Base-by-base conservation (phyloP, 2,888 invertebrate genomes). In the Augiades crinisus region DNA sequence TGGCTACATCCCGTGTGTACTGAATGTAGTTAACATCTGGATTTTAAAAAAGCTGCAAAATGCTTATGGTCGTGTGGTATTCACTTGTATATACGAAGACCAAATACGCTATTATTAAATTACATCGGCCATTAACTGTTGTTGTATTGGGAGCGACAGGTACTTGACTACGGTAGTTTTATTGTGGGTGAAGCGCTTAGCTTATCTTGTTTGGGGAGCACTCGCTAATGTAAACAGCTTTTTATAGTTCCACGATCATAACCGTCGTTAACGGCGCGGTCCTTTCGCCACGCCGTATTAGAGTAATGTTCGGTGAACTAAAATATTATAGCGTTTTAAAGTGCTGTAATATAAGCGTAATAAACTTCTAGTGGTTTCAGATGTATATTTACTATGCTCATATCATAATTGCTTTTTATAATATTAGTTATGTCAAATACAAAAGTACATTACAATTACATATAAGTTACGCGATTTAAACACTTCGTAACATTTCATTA, bases 161-260 rank as follows among this genome's bases (percentile, higher is more conserved):
- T 47, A 47, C 37, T 47, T 14, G 30, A 38, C 17, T 16, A 19
- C 34, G 24, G 34, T 24, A 17, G 19, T 38, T 22, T 22, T 38
- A 38, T 38, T 38, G 21, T n/a, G 19, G 47, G 21, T 47, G 47
- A 38, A 38, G 31, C 5, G 24, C 14, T 10, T n/a, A n/a, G 47
- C 47, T 31, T 38, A 47, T 47, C 47, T 31, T 22, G 47, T 38
- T 30, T 21, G 38, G 17, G 6, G 1, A 46, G 12, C 30, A 21
- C 37, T 38, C 30, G 31, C 16, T 40, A 47, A 40, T 47, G 31
- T 47, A 47, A 47, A 40, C 40, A 47, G 17, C 46, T 47, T n/a
- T 34, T 47, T 31, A 38, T 47, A 36, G 38, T 30, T 21, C 38
- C 14, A 30, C 14, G 36, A 36, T 46, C 45, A 10, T 16, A 17